A percentile compares a stretch with the other conserved stretches of the same genome.
phyloP scores from a whole-genome alignment of 2,888 invertebrate species.

The Tanytarsus gracilentus region DNA sequence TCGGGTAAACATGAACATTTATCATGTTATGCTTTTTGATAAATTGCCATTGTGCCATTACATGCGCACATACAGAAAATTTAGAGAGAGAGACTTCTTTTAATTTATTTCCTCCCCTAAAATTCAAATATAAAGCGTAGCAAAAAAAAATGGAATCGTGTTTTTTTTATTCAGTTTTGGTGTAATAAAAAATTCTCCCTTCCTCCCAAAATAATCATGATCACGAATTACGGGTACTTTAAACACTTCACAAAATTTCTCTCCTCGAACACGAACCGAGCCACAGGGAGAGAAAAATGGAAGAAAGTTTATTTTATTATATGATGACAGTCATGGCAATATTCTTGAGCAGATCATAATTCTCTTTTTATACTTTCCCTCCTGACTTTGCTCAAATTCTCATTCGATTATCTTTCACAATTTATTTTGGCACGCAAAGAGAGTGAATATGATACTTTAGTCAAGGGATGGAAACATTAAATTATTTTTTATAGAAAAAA shows the following conservation, averaged over 20 bases:
- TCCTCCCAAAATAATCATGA: background rate
- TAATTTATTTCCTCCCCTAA: conserved; percentile 7
- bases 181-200: no score
- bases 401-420: conserved; percentile 6
- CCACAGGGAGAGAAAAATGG: no score
- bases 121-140: background rate
- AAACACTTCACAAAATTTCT: conserved; percentile 11
- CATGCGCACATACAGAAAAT: background rate
- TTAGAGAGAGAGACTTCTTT: background rate
- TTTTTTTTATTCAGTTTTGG: background rate
- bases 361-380: background rate
- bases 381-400: background rate
- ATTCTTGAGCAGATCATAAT: conserved; percentile 8
- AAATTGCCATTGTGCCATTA: background rate
- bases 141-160: conserved; percentile 7
- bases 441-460: no score
- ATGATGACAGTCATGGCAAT: background rate
- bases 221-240: background rate
- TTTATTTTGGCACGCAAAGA: no score
- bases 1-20: background rate
- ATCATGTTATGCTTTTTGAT: background rate
- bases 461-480: no score
- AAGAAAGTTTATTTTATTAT: no score
- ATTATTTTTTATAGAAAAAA: no score
- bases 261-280: no score